Base-by-base conservation (phyloP, 2,113 vertebrate genomes). In the Vanacampus margaritifer region DNA sequence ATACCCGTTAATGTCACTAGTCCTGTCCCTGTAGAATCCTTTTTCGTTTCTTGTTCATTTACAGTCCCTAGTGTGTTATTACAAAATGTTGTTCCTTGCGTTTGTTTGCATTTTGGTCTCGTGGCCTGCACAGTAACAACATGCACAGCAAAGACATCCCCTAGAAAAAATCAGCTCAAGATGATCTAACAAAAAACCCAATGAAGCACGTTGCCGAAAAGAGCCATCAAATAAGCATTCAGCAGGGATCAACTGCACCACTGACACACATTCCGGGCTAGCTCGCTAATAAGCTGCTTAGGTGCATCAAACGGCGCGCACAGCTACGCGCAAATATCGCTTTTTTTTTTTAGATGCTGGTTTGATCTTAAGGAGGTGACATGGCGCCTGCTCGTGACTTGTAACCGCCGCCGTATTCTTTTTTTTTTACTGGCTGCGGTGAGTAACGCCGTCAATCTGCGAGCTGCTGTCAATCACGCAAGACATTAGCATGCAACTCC, bases 221-320 rank as follows among this genome's bases (percentile, higher is more conserved):
- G 60, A 62, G 60, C 36, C 60, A 62, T 62, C 60, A 43, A 62
- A 62, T 24, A 24, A 43, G 39, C 60, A 62, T 62, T 62, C 23
- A 62, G 60, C n/a, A 5, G 28, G 28, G 63, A 48, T 51, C 45
- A 65, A 14, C 32, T 37, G 21, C 63, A 46, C 45, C 63, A 32
- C 45, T 50, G 46, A 65, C 63, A 65, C 26, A 19, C 19, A 19
- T n/a, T 62, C 39, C n/a, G 24, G 60, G 60, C 60, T 43, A 23
- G 60, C 60, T 62, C 23, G 37, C 64, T 51, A 65, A 65, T 65
- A 51, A 65, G 64, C 64, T 51, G 64, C 64, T 65, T 51, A 65
- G 32, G 21, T 57, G 51, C 65, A 57, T 67, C 53, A 67, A 67
- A 51, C 32, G 21, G 46, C 48, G 6, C 13, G 62, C 17, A 16